A percentile compares a stretch with the other conserved stretches of the same genome.
Evolutionary conservation across 2,797 vertebrate genomes (phyloP).

Genomic region (Falco cherrug): DNA sequence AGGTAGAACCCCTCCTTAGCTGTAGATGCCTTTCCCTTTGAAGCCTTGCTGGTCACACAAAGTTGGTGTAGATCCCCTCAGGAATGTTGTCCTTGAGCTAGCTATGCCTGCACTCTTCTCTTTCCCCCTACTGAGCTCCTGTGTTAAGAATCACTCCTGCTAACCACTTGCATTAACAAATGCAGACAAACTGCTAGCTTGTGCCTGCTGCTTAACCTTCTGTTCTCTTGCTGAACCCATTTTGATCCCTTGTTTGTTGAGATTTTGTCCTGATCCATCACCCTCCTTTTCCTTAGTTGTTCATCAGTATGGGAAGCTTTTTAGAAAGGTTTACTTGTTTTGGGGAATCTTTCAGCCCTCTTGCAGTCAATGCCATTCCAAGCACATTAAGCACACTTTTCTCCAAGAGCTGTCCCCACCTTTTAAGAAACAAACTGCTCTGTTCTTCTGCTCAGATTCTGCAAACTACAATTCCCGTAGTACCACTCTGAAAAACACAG

Average conservation of each 20-base stretch:
- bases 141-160: neutral
- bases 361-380: neutral
- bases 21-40: neutral
- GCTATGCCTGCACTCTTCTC: neutral
- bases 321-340: neutral
- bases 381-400: neutral
- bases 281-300: neutral
- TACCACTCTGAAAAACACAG: conserved; percentile 41
- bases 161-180: neutral
- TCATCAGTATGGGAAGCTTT: neutral
- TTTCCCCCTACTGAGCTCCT: neutral
- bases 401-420: neutral
- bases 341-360: neutral
- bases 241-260: neutral
- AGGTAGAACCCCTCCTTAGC: neutral
- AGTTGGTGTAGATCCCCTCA: neutral
- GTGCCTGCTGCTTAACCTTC: neutral
- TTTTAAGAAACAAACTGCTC: neutral
- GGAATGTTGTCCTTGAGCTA: neutral
- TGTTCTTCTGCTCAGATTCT: conserved; percentile 1
- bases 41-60: neutral
- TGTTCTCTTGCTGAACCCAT: neutral
- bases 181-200: neutral
- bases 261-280: neutral
- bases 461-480: conserved; percentile 33